phyloP scores from a whole-genome alignment of 2,113 vertebrate species.

The Noctilio leporinus region DNA sequence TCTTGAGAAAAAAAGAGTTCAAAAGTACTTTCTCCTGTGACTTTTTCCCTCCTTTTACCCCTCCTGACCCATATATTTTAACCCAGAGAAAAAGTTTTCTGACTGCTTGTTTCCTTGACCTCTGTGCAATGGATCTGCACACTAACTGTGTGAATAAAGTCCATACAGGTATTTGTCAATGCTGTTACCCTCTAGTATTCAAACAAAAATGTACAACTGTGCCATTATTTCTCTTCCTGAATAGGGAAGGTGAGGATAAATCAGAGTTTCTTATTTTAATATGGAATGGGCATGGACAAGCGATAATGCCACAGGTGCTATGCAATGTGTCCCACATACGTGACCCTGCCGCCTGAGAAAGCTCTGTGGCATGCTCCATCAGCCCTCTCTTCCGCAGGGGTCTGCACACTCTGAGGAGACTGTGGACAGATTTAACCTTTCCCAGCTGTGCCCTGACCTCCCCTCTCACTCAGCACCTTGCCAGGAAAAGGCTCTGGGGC shows the following conservation, averaged over 20 bases:
- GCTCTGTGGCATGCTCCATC: background rate
- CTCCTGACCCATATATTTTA: background rate
- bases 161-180: background rate
- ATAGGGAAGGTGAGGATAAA: background rate
- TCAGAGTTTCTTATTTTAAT: slow-evolving; percentile 6
- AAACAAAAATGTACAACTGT: background rate
- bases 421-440: background rate
- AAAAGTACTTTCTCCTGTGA: background rate
- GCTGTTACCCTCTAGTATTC: background rate
- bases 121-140: background rate
- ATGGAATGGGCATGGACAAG: background rate
- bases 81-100: background rate
- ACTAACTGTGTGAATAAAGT: background rate
- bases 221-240: background rate
- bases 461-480: slow-evolving; percentile 1
- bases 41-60: background rate
- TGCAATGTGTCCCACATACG: background rate
- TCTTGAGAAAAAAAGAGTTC: background rate
- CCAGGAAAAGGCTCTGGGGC: background rate
- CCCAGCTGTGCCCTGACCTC: slow-evolving; percentile 32
- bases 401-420: background rate
- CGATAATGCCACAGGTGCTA: background rate
- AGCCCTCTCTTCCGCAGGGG: background rate
- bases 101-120: background rate
- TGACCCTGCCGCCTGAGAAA: background rate